Evolutionary conservation across 1,140 invertebrate genomes (phyloP), one percentile per base, ranked within the genome.

Genomic region (Drosophila funebris): DNA sequence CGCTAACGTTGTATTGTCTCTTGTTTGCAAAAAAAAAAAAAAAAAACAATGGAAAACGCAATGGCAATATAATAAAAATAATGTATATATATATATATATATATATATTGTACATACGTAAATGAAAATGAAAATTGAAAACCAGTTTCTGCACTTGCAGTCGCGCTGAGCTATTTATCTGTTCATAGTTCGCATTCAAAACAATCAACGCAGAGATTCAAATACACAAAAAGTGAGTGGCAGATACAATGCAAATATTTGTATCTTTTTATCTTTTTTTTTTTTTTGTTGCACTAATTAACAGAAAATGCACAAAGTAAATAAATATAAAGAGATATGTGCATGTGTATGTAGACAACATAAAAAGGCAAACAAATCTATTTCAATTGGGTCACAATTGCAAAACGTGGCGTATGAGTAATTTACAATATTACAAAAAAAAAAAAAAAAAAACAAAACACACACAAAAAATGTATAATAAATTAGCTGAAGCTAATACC

Each of bases 371-470:
- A 36, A 22, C 56, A 39, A 61, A 68, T 52, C 14, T 20, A 61
- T 68, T 61, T 61, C 64, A 68, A 68, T 60, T 68, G 64, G 64
- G 64, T 68, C 56, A 68, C 56, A 43, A 68, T 61, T 52, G 64
- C 64, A 61, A 61, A 61, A 68, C 64, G 56, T 52, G 64, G 64
- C 64, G 56, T 68, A 68, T 61, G 64, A 68, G 64, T 61, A 52
- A 68, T 61, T 68, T 52, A 39, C 66, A 43, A 68, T 68, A 61
- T 50, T 41, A 14, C 44, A 61, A 33, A 44, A 58, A 3, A 4
- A 4, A 48, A 61, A 16, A 33, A 27, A 46, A 43, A 3, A 9
- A 48, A 48, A 43, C 13, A 20, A 41, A 18, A 9, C 18, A 22
- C 52, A 37, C 8, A 6, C 13, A 29, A 9, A 16, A 36, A 18